phyloP scores from a whole-genome alignment of 2,888 invertebrate species.

The Drosophila ezoana region DNA sequence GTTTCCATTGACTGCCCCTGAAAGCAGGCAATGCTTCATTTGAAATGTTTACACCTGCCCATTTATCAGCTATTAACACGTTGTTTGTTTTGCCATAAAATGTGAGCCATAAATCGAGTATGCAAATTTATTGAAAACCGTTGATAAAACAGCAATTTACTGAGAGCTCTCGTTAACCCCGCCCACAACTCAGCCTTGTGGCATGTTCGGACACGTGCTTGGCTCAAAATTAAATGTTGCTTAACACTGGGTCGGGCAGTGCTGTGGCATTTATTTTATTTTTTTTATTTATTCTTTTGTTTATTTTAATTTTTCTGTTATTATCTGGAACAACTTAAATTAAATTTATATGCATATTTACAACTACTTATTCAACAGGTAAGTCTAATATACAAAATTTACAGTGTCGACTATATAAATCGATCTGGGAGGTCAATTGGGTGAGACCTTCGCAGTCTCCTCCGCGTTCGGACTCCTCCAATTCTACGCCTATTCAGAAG shows the following conservation, averaged over 20 bases:
- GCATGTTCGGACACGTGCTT: constrained; percentile 39
- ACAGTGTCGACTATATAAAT: too few relatives aligned
- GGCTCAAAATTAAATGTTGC: constrained; percentile 33
- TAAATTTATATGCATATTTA: too few relatives aligned
- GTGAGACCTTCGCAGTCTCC: too few relatives aligned
- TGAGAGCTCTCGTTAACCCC: neutral
- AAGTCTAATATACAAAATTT: too few relatives aligned
- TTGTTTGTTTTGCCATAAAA: constrained; percentile 61
- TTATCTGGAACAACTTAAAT: too few relatives aligned
- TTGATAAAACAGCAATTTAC: constrained; percentile 52
- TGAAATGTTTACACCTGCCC: constrained; percentile 44
- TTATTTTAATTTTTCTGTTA: too few relatives aligned
- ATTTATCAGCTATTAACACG: constrained; percentile 59
- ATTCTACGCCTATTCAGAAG: too few relatives aligned
- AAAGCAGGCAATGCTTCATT: constrained; percentile 3
- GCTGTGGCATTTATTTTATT: too few relatives aligned
- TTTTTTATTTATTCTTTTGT: too few relatives aligned
- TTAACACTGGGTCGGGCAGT: neutral
- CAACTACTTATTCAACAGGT: too few relatives aligned
- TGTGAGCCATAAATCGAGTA: constrained; percentile 60
- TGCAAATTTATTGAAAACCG: constrained; percentile 63
- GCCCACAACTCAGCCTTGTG: constrained; percentile 22
- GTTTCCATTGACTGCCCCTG: neutral
- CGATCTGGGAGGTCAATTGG: too few relatives aligned
- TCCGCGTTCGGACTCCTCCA: too few relatives aligned